Evolutionary conservation across 2,888 invertebrate genomes (phyloP).

Genomic region (Baccha elongata): DNA sequence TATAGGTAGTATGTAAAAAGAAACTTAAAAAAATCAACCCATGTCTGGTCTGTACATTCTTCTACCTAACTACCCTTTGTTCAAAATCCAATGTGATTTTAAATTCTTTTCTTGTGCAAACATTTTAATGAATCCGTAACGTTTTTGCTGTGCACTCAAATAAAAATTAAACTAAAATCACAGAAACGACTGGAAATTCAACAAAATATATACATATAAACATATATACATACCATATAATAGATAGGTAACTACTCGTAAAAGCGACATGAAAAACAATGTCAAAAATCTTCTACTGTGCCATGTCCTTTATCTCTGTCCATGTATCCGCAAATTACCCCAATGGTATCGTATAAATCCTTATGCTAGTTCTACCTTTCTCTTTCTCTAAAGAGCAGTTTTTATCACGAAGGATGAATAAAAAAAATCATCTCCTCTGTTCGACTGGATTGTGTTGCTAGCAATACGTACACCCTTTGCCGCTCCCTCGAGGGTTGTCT

Average conservation of each 20-base stretch:
- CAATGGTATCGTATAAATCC: conserved; percentile 38
- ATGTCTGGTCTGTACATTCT: too few relatives aligned
- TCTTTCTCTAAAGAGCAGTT: neutral
- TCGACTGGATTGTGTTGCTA: conserved; percentile 56
- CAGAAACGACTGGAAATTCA: conserved; percentile 64
- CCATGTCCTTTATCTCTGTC: conserved; percentile 33
- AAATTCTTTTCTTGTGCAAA: conserved; percentile 70
- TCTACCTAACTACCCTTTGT: neutral
- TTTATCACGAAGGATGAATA: conserved; percentile 11
- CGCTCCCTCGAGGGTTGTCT: conserved; percentile 77
- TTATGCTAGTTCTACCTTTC: conserved; percentile 8
- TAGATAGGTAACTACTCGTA: neutral
- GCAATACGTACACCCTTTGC: conserved; percentile 5
- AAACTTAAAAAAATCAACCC: too few relatives aligned
- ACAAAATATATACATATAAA: conserved; percentile 33
- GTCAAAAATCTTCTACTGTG: conserved; percentile 61
- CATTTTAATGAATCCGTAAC: conserved; percentile 72
- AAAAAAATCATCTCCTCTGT: conserved; percentile 33
- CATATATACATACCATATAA: neutral
- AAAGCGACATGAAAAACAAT: conserved; percentile 46
- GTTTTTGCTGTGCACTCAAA: conserved; percentile 71
- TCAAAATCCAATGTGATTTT: conserved; percentile 54
- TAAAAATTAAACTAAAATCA: conserved; percentile 73
- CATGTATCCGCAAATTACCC: conserved; percentile 65
- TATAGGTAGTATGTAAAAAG: too few relatives aligned